These are phyloP conservation scores for Tricholaema leucomelas DNA, from an alignment of 2,113 vertebrate genomes.

Conservation along the genomic window DNA sequence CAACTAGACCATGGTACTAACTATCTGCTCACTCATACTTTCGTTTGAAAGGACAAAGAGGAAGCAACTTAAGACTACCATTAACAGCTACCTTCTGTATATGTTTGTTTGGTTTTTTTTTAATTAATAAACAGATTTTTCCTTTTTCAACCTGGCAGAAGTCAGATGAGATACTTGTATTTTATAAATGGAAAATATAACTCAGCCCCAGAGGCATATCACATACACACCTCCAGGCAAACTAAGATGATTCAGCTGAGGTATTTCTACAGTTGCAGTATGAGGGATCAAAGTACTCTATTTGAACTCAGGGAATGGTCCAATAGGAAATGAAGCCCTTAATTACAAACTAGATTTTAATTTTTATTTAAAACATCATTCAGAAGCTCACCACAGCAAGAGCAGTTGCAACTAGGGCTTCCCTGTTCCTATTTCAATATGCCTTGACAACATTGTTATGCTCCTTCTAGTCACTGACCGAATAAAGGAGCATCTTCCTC, in stretches of 20 bases:
- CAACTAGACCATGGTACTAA: too few species aligned
- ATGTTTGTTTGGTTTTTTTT: too few species aligned
- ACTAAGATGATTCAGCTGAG: background rate
- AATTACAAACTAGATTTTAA: background rate
- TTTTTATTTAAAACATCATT: background rate
- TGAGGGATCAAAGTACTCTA: background rate
- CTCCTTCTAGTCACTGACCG: slow-evolving; percentile 6
- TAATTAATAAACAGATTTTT: background rate
- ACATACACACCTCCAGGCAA: background rate
- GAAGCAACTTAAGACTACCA: slow-evolving; percentile 1
- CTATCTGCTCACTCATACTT: slow-evolving; percentile 2
- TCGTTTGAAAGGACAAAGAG: slow-evolving; percentile 18
- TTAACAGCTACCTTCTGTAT: slow-evolving; percentile 41
- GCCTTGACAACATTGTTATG: background rate
- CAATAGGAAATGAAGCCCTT: background rate
- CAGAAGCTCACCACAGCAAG: background rate
- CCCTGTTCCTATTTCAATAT: background rate
- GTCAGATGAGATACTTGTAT: background rate
- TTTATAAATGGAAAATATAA: background rate
- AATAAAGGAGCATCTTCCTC: slow-evolving; percentile 14
- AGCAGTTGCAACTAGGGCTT: too few species aligned
- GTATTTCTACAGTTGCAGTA: background rate
- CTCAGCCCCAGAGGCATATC: background rate
- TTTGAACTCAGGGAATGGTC: background rate
- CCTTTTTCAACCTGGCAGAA: background rate